These are phyloP conservation scores for Marmota monax DNA, from an alignment of 2,113 vertebrate genomes.

Conservation along the genomic window DNA sequence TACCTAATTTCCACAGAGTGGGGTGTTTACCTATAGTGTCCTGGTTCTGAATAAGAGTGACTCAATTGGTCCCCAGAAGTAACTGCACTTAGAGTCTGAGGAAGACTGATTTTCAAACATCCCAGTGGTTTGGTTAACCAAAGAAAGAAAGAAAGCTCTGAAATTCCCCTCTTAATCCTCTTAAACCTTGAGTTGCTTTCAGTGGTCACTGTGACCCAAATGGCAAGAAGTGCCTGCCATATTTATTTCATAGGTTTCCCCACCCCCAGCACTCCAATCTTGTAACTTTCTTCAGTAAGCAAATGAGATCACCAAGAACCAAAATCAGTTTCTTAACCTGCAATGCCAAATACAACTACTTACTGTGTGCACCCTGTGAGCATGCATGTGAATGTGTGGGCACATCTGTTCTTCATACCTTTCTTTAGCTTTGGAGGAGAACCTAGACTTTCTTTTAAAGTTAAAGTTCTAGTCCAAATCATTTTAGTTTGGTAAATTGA, in stretches of 20 bases:
- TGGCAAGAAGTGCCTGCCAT: background rate
- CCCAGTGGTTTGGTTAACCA: background rate
- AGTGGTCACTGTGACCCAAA: background rate
- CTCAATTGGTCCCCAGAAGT: background rate
- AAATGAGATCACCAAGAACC: background rate
- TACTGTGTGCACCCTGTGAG: background rate
- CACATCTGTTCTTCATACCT: too few relatives aligned
- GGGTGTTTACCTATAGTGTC: background rate
- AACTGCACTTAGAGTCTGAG: background rate
- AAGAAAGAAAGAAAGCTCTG: background rate
- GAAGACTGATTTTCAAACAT: slow-evolving; percentile 14
- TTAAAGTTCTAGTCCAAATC: background rate
- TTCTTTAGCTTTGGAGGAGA: background rate
- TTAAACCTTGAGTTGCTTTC: slow-evolving; percentile 20
- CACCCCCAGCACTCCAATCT: background rate
- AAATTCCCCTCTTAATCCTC: background rate
- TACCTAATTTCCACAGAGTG: background rate
- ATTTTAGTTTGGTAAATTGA: slow-evolving; percentile 12
- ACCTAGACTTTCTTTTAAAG: background rate
- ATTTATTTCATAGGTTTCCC: background rate
- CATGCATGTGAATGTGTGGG: background rate
- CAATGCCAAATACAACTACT: background rate
- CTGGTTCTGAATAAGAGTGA: background rate
- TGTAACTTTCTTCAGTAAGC: slow-evolving; percentile 17
- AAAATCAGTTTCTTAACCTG: background rate